Evolutionary conservation across 2,888 invertebrate genomes (phyloP).

Genomic region (Brachynemurus nebulosus): DNA sequence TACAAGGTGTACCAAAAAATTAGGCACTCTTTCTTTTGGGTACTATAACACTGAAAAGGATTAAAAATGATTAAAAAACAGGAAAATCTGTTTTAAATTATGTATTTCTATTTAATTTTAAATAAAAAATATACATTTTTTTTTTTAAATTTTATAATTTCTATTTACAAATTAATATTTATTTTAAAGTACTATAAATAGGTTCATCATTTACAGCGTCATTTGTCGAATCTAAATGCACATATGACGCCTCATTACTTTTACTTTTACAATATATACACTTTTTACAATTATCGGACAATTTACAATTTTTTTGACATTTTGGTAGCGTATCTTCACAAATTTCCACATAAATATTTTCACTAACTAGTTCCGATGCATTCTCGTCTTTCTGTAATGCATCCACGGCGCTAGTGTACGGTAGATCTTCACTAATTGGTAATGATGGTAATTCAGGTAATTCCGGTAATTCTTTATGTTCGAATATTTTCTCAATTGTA

Average conservation of each 20-base stretch:
- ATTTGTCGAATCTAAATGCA: background rate
- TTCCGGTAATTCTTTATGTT: too few relatives aligned
- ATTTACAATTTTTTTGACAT: background rate
- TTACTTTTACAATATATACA: background rate
- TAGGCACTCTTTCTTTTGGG: too few relatives aligned
- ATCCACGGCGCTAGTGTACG: conserved; percentile 56
- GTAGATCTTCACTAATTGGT: conserved; percentile 48
- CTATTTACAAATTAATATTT: too few relatives aligned
- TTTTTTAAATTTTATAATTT: too few relatives aligned
- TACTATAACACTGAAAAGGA: too few relatives aligned
- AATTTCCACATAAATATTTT: conserved; percentile 59
- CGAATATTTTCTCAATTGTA: too few relatives aligned
- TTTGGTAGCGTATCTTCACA: conserved; percentile 20
- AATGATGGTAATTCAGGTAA: conserved; percentile 21
- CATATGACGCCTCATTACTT: background rate
- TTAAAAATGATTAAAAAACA: too few relatives aligned
- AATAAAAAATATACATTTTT: too few relatives aligned
- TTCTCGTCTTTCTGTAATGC: conserved; percentile 32
- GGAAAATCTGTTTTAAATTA: too few relatives aligned
- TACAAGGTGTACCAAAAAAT: too few relatives aligned
- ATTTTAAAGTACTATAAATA: conserved; percentile 3
- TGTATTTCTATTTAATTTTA: too few relatives aligned
- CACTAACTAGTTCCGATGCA: conserved; percentile 30
- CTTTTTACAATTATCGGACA: background rate
- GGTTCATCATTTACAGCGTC: background rate